A percentile compares a stretch with the other conserved stretches of the same genome.
Conservation (phyloP, 2,888 invertebrate genomes). For the Dexiosoma caninum region DNA sequence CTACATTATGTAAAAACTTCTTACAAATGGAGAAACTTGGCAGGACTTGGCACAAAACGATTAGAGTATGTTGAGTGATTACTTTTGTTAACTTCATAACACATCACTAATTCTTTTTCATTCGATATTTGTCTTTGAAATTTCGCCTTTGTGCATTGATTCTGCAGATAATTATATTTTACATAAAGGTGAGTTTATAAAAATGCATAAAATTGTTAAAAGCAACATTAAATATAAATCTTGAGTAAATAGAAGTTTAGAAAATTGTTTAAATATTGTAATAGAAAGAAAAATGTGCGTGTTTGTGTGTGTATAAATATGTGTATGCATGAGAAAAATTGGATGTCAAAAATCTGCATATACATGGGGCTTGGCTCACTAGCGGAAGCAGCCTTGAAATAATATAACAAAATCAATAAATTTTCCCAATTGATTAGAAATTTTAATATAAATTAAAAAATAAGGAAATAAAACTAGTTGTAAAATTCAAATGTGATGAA, state of each 20-base stretch:
- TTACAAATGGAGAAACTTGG: background rate
- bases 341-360: conserved; percentile 27
- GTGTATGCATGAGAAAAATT: conserved; percentile 26
- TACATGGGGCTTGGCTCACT: conserved; percentile 52
- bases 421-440: too few species aligned
- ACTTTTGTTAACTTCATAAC: conserved; percentile 18
- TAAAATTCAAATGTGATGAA: too few species aligned
- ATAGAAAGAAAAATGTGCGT: conserved; percentile 16
- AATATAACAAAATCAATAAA: conserved; percentile 56
- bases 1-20: background rate
- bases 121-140: conserved; percentile 65
- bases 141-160: conserved; percentile 66
- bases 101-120: conserved; percentile 60
- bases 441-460: too few species aligned
- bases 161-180: conserved; percentile 66
- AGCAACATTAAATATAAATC: background rate
- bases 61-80: conserved; percentile 15
- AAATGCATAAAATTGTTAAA: conserved; percentile 13
- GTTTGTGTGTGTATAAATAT: too few species aligned
- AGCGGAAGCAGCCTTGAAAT: conserved; percentile 64
- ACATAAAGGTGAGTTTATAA: conserved; percentile 63
- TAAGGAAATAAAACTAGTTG: too few species aligned
- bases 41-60: background rate
- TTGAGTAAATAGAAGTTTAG: background rate
- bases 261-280: background rate